A percentile compares a stretch with the other conserved stretches of the same genome.
Evolutionary conservation across 2,888 invertebrate genomes (phyloP).

Genomic region (Lithophane socia): DNA sequence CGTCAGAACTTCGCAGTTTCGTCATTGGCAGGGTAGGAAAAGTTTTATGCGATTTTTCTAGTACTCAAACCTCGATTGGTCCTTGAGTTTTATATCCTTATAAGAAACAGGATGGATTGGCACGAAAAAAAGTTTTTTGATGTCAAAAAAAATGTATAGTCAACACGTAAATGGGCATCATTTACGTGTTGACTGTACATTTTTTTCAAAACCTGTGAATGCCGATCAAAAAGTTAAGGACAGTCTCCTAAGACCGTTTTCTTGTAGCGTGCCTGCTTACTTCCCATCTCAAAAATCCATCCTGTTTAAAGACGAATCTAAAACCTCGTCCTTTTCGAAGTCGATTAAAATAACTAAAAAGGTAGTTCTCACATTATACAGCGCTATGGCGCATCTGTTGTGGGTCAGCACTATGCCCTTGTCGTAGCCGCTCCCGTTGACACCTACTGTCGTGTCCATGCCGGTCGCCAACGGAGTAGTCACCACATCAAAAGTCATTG

Average conservation of each 20-base stretch:
- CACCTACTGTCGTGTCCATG: constrained; percentile 66
- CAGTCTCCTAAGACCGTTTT: background rate
- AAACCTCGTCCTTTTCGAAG: background rate
- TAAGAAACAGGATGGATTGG: too few relatives aligned
- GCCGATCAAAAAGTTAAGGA: background rate
- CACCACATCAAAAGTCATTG: constrained; percentile 87
- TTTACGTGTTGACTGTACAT: too few relatives aligned
- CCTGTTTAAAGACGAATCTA: background rate
- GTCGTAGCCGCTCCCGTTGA: constrained; percentile 71
- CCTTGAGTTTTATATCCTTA: too few relatives aligned
- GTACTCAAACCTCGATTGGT: too few relatives aligned
- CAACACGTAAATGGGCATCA: too few relatives aligned
- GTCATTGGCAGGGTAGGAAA: too few relatives aligned
- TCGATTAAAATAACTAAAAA: background rate
- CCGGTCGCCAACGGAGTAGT: constrained; percentile 68
- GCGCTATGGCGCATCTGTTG: constrained; percentile 74
- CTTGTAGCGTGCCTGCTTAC: background rate
- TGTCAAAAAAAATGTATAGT: too few relatives aligned
- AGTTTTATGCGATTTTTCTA: too few relatives aligned
- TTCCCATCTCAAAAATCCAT: background rate
- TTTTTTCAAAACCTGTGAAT: background rate
- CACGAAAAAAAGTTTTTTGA: too few relatives aligned
- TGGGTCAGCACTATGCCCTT: constrained; percentile 75
- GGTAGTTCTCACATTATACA: constrained; percentile 80
- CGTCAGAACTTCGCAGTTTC: too few relatives aligned